Evolutionary conservation across 1,140 invertebrate species (phyloP), one percentile per base, ranked within the genome.

Genomic region (Chrysoperla carnea): DNA sequence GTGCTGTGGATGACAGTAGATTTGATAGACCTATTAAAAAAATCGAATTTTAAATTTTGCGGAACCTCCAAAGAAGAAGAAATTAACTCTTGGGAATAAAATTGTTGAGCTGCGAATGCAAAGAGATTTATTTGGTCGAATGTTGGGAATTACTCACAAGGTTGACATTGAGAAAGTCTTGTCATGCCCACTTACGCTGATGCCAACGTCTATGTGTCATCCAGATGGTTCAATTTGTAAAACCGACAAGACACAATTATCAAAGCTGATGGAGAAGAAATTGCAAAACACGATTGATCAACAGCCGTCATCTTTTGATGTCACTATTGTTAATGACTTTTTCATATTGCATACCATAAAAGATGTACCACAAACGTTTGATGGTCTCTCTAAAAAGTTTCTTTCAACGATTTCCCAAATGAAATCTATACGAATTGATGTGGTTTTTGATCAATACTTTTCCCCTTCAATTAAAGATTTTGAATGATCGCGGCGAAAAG

Each of bases 161-260:
- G 37, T 44, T 36, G 41, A 52, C 36, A 46, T 52, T 39, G 39
- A 39, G 13, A 52, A 50, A 48, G 38, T 49, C 33, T 38, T 50
- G 11, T 13, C 40, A 9, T 50, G 36, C 36, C 49, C 46, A 42
- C 12, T 53, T 27, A 46, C 46, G n/a, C 48, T 46, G 44, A 42
- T 51, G 14, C 29, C 50, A 46, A 38, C 50, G 43, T 45, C 49
- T 37, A 29, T 50, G 46, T 53, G 48, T 35, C 46, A 50, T 45
- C 23, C 44, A 40, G 48, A 50, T 50, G 50, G 45, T 12, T 33
- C 28, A 8, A 50, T 49, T 39, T 50, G 37, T 41, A 48, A 48
- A 43, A 51, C 46, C 13, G 50, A 48, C n/a, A 43, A 46, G 40
- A 42, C 40, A 7, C 6, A 9, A 5, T 6, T 41, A n/a, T 9